Base-by-base conservation (phyloP, 2,113 vertebrate genomes). In the Procapra przewalskii region DNA sequence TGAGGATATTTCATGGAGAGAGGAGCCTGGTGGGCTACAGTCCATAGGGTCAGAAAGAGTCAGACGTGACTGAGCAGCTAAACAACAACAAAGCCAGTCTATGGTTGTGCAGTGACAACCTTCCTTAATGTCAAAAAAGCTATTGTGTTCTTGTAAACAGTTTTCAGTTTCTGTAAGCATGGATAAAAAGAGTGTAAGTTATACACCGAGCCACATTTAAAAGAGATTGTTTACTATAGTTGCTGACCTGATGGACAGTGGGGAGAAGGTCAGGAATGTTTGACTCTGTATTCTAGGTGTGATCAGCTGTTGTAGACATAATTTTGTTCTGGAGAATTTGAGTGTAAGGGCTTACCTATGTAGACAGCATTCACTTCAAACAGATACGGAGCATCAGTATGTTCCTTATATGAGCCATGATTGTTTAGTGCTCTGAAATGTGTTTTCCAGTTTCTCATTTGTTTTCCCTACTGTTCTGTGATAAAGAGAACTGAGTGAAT, bases 401-500 rank as follows among this genome's bases (percentile, higher is more conserved):
- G 7, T 31, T 80, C 33, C n/a, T 89, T 60, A 2, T 11, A 4
- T 12, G 33, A 50, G 17, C 81, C 1, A 0, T 71, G 31, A 14
- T 27, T 36, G 31, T 77, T 54, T 27, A 57, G 21, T 67, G 31
- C 52, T 91, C 75, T 81, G 91, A 71, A 94, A 52, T 31, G 33
- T n/a, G 48, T 27, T 36, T 96, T 91, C 40, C 59, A 16, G 3
- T 91, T 90, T 11, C 29, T 91, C 29, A 2, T 59, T 86, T 80
- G 31, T 90, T 93, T 88, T 75, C 17, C n/a, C 4, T n/a, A 71
- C 29, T 89, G 59, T 5, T 89, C 71, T 60, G 21, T 60, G 52
- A 23, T 88, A 40, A 16, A 48, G 9, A 90, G 33, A 97, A 52
- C 59, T 27, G 59, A 92, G 5, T 82, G 79, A 97, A 96, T 96